Conservation (phyloP, 2,113 vertebrate genomes). For the Chionis minor region DNA sequence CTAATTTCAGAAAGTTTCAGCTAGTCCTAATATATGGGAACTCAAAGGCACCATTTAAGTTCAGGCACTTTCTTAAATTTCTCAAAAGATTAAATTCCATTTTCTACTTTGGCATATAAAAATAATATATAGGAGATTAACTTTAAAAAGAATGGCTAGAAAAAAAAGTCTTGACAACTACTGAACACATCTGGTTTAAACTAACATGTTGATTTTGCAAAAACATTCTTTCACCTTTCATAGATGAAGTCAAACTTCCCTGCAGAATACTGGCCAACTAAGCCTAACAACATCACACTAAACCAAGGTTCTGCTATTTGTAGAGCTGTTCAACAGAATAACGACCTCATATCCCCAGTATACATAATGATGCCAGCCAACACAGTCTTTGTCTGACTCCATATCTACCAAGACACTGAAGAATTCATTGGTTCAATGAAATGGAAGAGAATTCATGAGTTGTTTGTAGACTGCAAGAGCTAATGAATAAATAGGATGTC, state of each 20-base stretch:
- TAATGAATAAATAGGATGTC: neutral
- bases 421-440: neutral
- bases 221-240: neutral
- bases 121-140: neutral
- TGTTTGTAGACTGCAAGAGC: neutral
- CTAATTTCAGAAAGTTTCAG: neutral
- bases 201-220: neutral
- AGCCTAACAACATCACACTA: neutral
- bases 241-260: neutral
- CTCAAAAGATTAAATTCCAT: neutral
- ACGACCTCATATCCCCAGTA: neutral
- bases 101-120: neutral
- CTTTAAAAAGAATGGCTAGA: neutral
- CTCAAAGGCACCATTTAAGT: neutral
- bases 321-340: neutral
- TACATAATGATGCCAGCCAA: neutral
- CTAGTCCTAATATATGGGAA: neutral
- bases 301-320: neutral
- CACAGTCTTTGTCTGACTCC: neutral
- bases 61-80: neutral
- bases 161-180: neutral
- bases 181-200: neutral
- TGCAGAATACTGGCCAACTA: neutral
- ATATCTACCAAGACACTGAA: neutral
- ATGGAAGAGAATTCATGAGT: neutral